Percentiles rank a stretch among this genome's conserved stretches.
Evolutionary conservation across 2,888 invertebrate species (phyloP).

Genomic region (Andrena hattorfiana): DNA sequence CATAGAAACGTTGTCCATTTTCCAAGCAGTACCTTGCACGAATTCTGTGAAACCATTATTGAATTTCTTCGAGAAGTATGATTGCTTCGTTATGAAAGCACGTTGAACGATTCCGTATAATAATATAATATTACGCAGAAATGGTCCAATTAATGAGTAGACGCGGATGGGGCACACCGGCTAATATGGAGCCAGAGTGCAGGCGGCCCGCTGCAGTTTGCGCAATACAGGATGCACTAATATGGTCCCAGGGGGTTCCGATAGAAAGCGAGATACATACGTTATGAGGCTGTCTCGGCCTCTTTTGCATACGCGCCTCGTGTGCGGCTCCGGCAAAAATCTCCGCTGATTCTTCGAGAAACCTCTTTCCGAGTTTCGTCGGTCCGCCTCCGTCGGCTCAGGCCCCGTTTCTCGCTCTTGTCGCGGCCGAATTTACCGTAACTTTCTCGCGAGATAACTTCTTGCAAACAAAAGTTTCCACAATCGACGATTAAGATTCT

Average conservation of each 20-base stretch:
- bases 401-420: conserved; percentile 38
- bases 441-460: conserved; percentile 41
- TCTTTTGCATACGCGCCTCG: conserved; percentile 68
- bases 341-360: conserved; percentile 44
- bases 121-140: conserved; percentile 50
- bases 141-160: conserved; percentile 51
- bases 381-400: conserved; percentile 9
- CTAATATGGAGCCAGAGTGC: conserved; percentile 71
- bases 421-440: conserved; percentile 31
- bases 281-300: conserved; percentile 68
- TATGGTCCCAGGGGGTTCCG: conserved; percentile 77
- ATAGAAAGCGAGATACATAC: conserved; percentile 78
- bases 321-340: conserved; percentile 56
- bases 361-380: conserved; percentile 47
- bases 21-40: neutral
- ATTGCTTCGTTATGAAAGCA: conserved; percentile 6
- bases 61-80: neutral
- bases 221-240: conserved; percentile 78
- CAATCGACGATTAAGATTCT: conserved; percentile 4
- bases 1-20: neutral
- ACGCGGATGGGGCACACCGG: conserved; percentile 32
- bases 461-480: conserved; percentile 31
- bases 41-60: neutral
- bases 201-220: conserved; percentile 63
- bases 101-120: conserved; percentile 4